A percentile compares a stretch with the other conserved stretches of the same genome.
Evolutionary conservation across 2,797 vertebrate genomes (phyloP).

Genomic region (Peromyscus nudipes): DNA sequence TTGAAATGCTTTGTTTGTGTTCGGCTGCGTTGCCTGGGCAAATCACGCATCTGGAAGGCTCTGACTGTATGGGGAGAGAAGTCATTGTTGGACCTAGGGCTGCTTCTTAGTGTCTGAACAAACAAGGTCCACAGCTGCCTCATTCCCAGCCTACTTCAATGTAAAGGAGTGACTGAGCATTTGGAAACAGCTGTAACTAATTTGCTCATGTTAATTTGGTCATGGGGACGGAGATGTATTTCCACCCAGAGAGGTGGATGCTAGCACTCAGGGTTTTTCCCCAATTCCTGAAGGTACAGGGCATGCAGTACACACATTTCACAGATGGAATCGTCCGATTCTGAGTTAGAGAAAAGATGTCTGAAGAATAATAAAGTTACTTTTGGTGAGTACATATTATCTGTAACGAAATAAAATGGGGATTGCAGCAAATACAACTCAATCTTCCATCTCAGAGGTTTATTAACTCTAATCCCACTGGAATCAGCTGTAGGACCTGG

Average conservation of each 20-base stretch:
- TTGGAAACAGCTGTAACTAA: neutral
- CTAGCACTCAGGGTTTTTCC: neutral
- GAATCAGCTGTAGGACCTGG: conserved; percentile 38
- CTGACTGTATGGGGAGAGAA: neutral
- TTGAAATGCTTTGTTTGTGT: neutral
- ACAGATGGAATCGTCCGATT: neutral
- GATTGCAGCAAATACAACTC: conserved; percentile 61
- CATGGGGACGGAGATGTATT: neutral
- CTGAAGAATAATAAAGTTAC: conserved; percentile 65
- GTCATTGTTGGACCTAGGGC: neutral
- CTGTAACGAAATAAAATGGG: conserved; percentile 62
- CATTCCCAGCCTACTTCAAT: neutral
- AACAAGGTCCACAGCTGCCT: neutral
- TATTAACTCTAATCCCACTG: conserved; percentile 68
- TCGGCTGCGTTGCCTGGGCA: neutral
- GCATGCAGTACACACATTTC: neutral
- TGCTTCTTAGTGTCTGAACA: neutral
- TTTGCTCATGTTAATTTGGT: neutral
- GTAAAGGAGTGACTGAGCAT: neutral
- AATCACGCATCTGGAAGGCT: neutral
- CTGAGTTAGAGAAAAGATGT: conserved; percentile 66
- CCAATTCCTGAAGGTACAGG: neutral
- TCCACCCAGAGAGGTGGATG: neutral
- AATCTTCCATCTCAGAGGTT: conserved; percentile 66
- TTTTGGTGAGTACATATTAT: conserved; percentile 45